These are phyloP conservation scores for Leptopilina clavipes DNA, from an alignment of 1,140 invertebrate genomes.

Conservation along the genomic window DNA sequence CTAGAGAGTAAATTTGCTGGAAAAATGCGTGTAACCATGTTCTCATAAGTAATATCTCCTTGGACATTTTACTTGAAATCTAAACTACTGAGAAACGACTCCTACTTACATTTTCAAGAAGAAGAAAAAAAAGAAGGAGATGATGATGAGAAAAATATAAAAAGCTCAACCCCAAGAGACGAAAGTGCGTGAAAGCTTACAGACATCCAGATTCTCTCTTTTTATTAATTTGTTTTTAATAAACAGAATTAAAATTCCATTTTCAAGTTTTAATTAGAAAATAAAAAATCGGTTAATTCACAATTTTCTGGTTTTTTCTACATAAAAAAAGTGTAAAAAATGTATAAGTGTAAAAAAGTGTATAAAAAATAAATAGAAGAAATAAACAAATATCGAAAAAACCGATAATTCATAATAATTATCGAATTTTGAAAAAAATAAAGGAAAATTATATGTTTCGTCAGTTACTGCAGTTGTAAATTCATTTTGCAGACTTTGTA, in stretches of 20 bases:
- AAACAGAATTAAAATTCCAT: too few species aligned
- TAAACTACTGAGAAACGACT: constrained; percentile 9
- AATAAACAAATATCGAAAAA: neutral
- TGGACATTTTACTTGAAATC: constrained; percentile 23
- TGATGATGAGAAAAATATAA: neutral
- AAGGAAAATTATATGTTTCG: neutral
- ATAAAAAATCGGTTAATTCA: too few species aligned
- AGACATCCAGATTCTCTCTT: too few species aligned
- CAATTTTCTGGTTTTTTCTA: too few species aligned
- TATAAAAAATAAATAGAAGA: constrained; percentile 11
- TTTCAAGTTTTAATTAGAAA: neutral
- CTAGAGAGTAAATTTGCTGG: constrained; percentile 53
- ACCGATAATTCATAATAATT: constrained; percentile 1
- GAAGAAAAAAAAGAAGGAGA: neutral
- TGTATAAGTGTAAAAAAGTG: too few species aligned
- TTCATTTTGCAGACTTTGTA: neutral
- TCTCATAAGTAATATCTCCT: constrained; percentile 50
- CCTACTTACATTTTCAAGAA: neutral
- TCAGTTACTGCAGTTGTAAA: neutral
- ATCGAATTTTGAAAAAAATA: neutral
- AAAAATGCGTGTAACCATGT: constrained; percentile 49
- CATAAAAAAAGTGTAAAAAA: too few species aligned
- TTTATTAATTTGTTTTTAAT: too few species aligned
- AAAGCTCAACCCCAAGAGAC: neutral
- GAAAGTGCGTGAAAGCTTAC: neutral